Base-by-base conservation (phyloP, 1,140 invertebrate species). In the Muscidifurax raptorellus region DNA sequence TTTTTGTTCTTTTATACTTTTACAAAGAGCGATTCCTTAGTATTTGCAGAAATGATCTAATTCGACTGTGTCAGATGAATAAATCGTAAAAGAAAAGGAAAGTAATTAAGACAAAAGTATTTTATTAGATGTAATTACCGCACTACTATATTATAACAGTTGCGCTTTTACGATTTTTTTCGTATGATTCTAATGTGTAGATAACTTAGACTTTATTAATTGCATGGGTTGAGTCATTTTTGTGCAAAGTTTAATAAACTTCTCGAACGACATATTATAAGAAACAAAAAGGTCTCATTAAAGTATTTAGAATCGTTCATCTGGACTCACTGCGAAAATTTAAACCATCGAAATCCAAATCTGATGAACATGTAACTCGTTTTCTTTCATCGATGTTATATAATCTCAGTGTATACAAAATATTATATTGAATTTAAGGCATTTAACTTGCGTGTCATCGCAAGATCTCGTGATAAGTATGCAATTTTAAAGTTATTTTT, bases 401-500 rank as follows among this genome's bases (percentile, higher is more conserved):
- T 80, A 80, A 80, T 72, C 40, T 80, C 71, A 72, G 40, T 52
- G 67, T 72, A 80, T 28, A 30, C 30, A 80, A 79, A 66, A 67
- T 80, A 69, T 69, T 81, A 59, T 64, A 82, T 36, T 40, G 30
- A 82, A 75, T 75, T 64, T 40, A 75, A 64, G 18, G 71, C 47
- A 82, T 82, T 82, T 82, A 82, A 40, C 40, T 82, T 82, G 28
- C 69, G 47, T 22, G 36, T 36, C 1, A 25, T 36, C n/a, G 13
- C 71, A 75, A 82, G 47, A 82, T 36, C 12, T 82, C 40, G 80
- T 74, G 69, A 81, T 82, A 74, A 74, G 36, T 74, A 74, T 82
- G 80, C 28, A 82, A 82, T 74, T 82, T 82, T 52, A 82, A 72
- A 74, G 22, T 82, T 82, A 82, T 82, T 74, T 80, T 80, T 72